phyloP scores from a whole-genome alignment of 2,113 vertebrate genomes.

The Tragelaphus imberbis region DNA sequence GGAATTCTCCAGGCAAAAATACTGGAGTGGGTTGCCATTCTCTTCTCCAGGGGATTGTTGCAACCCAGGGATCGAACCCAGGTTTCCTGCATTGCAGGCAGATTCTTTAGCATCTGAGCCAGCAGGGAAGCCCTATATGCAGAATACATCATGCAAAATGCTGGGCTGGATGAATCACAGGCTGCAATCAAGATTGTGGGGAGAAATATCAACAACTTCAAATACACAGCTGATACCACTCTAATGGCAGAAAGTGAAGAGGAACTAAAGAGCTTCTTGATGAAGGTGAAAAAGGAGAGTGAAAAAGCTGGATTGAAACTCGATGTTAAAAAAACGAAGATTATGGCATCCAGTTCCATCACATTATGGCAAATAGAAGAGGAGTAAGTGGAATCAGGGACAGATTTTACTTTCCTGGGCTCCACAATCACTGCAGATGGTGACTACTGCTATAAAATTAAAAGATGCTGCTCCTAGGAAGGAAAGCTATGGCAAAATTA shows the following conservation, averaged over 20 bases:
- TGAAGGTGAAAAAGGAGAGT: not conserved
- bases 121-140: not conserved
- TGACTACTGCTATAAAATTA: not conserved
- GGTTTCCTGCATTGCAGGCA: not conserved
- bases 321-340: not conserved
- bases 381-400: not conserved
- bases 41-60: not conserved
- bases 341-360: not conserved
- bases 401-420: not conserved
- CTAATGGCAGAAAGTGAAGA: not conserved
- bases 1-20: not conserved
- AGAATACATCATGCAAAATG: not conserved
- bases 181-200: not conserved
- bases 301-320: not conserved
- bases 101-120: not conserved
- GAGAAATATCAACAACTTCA: not conserved
- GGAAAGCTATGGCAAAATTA: not conserved
- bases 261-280: not conserved
- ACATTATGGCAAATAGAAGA: not conserved
- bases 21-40: not conserved
- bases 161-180: not conserved
- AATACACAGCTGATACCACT: not conserved
- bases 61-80: fast-evolving
- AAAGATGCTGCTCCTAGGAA: not conserved
- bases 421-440: not conserved